Conservation (phyloP, 2,113 vertebrate species). For the Ammodytes dubius region DNA sequence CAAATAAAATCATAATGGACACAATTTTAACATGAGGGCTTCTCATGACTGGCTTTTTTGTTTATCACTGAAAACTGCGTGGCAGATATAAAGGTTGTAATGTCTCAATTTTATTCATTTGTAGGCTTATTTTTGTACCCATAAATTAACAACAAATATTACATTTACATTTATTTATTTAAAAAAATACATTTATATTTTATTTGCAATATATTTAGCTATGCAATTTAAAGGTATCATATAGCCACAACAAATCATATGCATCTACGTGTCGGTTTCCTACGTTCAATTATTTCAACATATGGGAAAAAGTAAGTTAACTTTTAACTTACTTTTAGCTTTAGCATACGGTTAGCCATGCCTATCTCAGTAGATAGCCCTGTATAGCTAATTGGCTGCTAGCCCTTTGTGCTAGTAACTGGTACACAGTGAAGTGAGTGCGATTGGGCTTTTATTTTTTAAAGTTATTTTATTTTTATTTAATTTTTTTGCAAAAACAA, state of each 20-base stretch:
- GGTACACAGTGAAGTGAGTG: not conserved
- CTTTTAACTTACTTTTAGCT: not conserved
- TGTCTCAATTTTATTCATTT: not conserved
- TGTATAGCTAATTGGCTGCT: too few relatives aligned
- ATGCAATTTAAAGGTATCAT: not conserved
- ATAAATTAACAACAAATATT: not conserved
- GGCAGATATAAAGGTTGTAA: not conserved
- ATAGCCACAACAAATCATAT: not conserved
- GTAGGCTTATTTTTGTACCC: not conserved
- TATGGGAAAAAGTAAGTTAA: not conserved
- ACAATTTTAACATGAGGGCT: not conserved
- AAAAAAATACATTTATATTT: not conserved
- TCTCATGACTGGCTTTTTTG: not conserved
- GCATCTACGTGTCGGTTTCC: not conserved
- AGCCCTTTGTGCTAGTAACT: not conserved
- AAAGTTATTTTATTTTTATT: too few relatives aligned
- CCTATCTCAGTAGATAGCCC: not conserved
- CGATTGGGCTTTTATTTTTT: not conserved
- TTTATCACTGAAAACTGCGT: not conserved
- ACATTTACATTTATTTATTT: not conserved
- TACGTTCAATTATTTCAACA: too few relatives aligned
- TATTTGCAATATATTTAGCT: not conserved
- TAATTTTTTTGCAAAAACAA: too few relatives aligned
- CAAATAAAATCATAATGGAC: not conserved
- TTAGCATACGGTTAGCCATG: not conserved